A percentile compares a stretch with the other conserved stretches of the same genome.
phyloP scores from a whole-genome alignment of 2,888 invertebrate species.

The Halocaridina rubra region DNA sequence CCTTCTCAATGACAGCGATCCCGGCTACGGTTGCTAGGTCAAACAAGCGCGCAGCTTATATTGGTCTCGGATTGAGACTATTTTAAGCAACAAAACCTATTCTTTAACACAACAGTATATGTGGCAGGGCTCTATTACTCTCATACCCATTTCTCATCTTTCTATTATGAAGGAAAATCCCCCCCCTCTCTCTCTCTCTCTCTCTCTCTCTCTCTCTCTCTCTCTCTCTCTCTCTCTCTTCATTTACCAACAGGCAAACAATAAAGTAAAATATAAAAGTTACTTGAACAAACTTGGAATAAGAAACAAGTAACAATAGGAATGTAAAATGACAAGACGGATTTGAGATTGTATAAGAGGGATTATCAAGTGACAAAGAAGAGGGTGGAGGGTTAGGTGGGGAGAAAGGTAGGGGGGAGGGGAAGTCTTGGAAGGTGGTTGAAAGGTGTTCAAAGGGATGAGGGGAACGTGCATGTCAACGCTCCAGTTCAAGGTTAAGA shows the following conservation, averaged over 20 bases:
- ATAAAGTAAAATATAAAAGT: no score
- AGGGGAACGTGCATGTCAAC: constrained; percentile 30
- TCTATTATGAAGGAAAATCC: neutral
- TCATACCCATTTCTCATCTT: neutral
- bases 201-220: neutral
- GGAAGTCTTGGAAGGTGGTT: no score
- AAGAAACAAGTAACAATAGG: no score
- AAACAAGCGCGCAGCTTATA: neutral
- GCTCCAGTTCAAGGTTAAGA: constrained; percentile 37
- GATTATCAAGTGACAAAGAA: neutral
- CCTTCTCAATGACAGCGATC: no score
- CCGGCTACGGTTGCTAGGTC: neutral
- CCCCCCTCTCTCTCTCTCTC: neutral
- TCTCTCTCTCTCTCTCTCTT: neutral
- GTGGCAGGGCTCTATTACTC: neutral
- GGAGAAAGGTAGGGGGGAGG: neutral
- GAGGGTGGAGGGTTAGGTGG: neutral
- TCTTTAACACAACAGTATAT: neutral
- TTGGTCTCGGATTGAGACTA: neutral
- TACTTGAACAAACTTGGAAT: no score
- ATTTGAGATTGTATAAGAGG: neutral
- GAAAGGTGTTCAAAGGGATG: no score
- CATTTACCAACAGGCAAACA: no score
- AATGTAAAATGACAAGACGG: neutral
- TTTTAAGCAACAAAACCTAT: neutral